A percentile compares a stretch with the other conserved stretches of the same genome.
phyloP scores from a whole-genome alignment of 2,888 invertebrate species.

The Megalurothrips usitatus region DNA sequence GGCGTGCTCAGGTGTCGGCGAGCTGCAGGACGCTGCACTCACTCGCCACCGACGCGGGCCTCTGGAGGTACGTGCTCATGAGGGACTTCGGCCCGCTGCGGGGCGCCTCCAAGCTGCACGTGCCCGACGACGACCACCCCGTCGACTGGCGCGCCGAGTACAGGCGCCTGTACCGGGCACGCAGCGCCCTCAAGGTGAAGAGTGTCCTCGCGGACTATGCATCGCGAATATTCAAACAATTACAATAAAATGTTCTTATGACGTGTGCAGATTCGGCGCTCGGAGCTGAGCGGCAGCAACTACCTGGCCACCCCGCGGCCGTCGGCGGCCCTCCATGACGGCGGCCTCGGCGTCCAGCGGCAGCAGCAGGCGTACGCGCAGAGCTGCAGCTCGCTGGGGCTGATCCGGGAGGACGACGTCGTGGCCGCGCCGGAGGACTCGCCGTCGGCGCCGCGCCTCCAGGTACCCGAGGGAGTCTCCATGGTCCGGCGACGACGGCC shows the following conservation, averaged over 20 bases:
- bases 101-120: background rate
- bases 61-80: background rate
- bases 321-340: background rate
- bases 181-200: background rate
- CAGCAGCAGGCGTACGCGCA: background rate
- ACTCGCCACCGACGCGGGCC: background rate
- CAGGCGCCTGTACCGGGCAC: background rate
- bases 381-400: slow-evolving; percentile 3
- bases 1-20: background rate
- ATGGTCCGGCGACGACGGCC: no score
- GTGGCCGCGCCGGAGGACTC: background rate
- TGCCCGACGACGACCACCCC: background rate
- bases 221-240: no score
- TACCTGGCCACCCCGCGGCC: background rate
- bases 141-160: slow-evolving; percentile 8
- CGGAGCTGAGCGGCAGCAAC: background rate
- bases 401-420: background rate
- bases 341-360: background rate
- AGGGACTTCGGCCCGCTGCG: slow-evolving; percentile 12
- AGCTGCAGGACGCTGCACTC: background rate
- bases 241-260: no score
- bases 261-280: background rate
- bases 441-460: background rate
- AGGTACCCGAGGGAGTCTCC: background rate
- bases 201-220: no score